These are phyloP conservation scores for Alosa alosa DNA, from an alignment of 2,113 vertebrate species.

Conservation along the genomic window DNA sequence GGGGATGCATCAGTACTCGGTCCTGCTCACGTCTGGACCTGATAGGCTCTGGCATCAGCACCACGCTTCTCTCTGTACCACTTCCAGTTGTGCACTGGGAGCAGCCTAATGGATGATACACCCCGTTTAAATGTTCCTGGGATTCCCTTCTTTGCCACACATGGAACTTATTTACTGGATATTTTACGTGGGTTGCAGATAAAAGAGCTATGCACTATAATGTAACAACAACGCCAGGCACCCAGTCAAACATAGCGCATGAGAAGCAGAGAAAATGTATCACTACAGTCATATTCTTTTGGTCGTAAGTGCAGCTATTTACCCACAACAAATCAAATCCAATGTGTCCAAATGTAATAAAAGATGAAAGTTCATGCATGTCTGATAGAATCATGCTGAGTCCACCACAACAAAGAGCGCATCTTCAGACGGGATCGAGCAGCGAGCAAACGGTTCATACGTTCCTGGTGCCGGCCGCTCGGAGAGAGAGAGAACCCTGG, in stretches of 20 bases:
- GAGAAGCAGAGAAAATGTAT: conserved; percentile 54
- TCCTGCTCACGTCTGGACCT: conserved; percentile 51
- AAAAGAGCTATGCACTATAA: conserved; percentile 45
- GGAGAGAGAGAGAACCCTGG: neutral
- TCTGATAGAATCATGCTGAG: conserved; percentile 53
- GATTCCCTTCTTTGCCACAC: conserved; percentile 59
- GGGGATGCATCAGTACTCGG: conserved; percentile 16
- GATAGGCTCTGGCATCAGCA: conserved; percentile 51
- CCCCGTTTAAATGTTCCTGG: conserved; percentile 55
- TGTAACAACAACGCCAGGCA: conserved; percentile 39
- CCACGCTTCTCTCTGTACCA: conserved; percentile 37
- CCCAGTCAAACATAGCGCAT: conserved; percentile 55
- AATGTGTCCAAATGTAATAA: conserved; percentile 51
- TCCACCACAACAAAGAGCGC: conserved; percentile 36
- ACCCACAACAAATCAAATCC: conserved; percentile 54
- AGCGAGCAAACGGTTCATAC: conserved; percentile 15
- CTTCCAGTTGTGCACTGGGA: conserved; percentile 37
- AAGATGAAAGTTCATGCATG: conserved; percentile 53
- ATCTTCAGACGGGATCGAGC: conserved; percentile 42
- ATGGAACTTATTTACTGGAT: conserved; percentile 57
- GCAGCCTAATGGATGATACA: conserved; percentile 56
- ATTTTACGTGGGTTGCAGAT: conserved; percentile 41
- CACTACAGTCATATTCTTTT: conserved; percentile 27
- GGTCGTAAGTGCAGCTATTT: conserved; percentile 39
- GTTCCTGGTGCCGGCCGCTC: conserved; percentile 43